Conservation (phyloP, 2,113 vertebrate species). For the Columbina picui region DNA sequence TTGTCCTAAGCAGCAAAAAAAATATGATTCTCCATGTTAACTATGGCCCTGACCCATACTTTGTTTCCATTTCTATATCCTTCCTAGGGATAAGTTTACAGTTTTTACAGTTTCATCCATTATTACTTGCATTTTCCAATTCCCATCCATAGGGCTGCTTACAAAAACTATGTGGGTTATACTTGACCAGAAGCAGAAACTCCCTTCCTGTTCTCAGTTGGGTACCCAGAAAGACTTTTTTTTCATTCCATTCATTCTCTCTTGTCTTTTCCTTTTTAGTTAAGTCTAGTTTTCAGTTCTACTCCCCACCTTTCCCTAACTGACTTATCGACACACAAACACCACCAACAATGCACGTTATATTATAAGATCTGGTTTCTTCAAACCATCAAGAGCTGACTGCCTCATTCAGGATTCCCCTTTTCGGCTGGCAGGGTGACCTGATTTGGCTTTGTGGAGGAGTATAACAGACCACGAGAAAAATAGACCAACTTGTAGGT, state of each 20-base stretch:
- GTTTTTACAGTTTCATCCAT: background rate
- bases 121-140: background rate
- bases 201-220: accelerated
- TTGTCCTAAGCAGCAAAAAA: background rate
- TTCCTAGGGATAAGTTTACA: background rate
- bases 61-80: background rate
- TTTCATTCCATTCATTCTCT: background rate
- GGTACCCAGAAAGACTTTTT: background rate
- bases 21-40: accelerated
- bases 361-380: background rate
- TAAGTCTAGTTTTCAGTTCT: background rate
- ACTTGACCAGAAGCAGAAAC: background rate
- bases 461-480: background rate
- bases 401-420: background rate
- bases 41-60: accelerated
- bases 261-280: background rate
- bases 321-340: accelerated
- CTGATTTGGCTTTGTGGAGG: background rate
- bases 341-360: background rate
- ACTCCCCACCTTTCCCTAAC: background rate
- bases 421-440: background rate
- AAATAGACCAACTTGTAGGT: background rate
- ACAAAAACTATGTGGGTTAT: background rate
- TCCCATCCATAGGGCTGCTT: background rate
- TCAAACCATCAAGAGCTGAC: background rate